Evolutionary conservation across 2,113 vertebrate genomes (phyloP), one percentile per base, ranked within the genome.

Genomic region (Delphinus delphis): DNA sequence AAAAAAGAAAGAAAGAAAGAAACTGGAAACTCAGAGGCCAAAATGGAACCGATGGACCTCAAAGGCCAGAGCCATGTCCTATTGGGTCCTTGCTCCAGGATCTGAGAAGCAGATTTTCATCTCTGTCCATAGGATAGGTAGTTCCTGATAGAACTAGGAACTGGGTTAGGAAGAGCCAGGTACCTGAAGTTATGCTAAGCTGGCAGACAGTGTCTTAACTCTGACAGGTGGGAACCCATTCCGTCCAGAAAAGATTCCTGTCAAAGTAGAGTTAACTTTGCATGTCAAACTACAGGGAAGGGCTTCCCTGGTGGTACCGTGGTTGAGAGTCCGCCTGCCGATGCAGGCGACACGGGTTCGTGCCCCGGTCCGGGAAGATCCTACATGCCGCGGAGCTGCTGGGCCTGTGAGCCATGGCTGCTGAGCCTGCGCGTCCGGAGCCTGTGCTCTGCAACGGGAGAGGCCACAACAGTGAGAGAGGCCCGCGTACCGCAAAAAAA

Each of bases 201-300:
- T 67, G 79, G 53, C 41, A 41, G 68, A 10, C 58, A 28, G 62
- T 65, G 23, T 38, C 28, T 73, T 5, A 65, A 70, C 28, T 58
- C 76, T 83, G 58, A 33, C 20, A 38, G 73, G 36, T 68, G 6
- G 17, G 21, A 86, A 50, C 12, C 26, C 31, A 4, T 10, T 50
- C 21, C 26, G 95, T 70, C 55, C 70, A 38, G 79, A 81, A 77
- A 11, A 6, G 12, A 93, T 47, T 53, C 14, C 44, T 73, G 3
- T 85, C 90, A 62, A 95, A 90, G 68, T 44, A 74, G 53, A 88
- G 65, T 55, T 31, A 63, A 50, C 18, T 86, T 21, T 44, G 91
- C 33, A 17, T 31, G 17, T 79, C 21, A 63, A 88, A 83, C 28
- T 31, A 23, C 53, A 31, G 38, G 23, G 10, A 38, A 15, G 8